phyloP scores from a whole-genome alignment of 2,888 invertebrate genomes.

The Epirrita christyi region DNA sequence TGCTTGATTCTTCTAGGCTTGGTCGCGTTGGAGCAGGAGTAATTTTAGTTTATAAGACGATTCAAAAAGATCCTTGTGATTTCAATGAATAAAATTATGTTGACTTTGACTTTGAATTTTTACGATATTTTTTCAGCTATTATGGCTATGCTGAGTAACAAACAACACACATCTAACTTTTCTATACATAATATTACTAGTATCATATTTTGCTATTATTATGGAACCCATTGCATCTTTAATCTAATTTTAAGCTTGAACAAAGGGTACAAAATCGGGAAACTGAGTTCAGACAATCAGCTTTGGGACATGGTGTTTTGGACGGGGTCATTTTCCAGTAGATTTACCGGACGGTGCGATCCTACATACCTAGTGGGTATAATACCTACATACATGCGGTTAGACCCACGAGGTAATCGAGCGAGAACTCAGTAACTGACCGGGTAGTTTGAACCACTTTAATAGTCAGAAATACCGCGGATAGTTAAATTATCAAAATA shows the following conservation, averaged over 20 bases:
- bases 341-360: conserved; percentile 19
- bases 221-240: background rate
- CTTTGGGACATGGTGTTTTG: conserved; percentile 17
- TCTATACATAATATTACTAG: no score
- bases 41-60: no score
- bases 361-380: background rate
- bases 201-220: background rate
- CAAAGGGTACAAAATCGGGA: background rate
- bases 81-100: no score
- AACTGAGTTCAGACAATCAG: background rate
- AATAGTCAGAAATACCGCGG: background rate
- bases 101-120: no score
- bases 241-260: background rate
- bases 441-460: conserved; percentile 3
- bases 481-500: background rate
- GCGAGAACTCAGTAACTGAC: conserved; percentile 5
- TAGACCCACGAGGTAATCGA: conserved; percentile 6
- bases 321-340: conserved; percentile 22
- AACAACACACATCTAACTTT: no score
- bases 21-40: no score
- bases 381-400: background rate
- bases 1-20: no score
- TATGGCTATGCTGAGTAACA: no score
- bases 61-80: no score
- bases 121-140: no score